Percentiles rank a stretch among this genome's conserved stretches.
These are phyloP conservation scores for Falco biarmicus DNA, from an alignment of 2,797 vertebrate species.

Conservation along the genomic window DNA sequence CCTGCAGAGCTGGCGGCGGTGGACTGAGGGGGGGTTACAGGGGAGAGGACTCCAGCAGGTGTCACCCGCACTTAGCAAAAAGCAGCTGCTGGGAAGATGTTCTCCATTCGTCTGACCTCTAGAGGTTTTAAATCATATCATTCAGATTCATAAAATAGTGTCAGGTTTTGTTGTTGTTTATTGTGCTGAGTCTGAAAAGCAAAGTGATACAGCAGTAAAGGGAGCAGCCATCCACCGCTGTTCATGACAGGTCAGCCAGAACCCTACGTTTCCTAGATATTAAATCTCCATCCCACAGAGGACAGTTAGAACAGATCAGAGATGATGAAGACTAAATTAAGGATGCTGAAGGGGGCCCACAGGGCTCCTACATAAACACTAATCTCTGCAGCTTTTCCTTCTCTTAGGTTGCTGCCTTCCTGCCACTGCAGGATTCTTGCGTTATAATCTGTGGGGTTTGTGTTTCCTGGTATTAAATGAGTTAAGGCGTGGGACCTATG, in stretches of 20 bases:
- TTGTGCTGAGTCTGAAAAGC: background rate
- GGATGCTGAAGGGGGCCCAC: background rate
- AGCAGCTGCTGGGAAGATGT: background rate
- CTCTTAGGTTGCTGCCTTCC: background rate
- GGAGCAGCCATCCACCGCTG: background rate
- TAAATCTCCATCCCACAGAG: background rate
- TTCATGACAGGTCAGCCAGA: background rate
- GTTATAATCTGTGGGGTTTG: background rate
- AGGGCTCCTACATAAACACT: background rate
- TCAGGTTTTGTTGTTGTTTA: background rate
- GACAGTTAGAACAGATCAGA: background rate
- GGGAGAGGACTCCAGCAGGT: constrained; percentile 49
- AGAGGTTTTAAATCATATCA: background rate
- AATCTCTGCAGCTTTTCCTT: constrained; percentile 16
- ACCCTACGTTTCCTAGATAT: background rate
- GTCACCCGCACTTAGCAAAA: constrained; percentile 55
- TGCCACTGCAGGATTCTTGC: background rate
- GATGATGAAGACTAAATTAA: background rate
- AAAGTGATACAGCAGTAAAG: background rate
- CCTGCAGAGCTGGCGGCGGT: background rate
- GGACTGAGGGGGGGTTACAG: background rate
- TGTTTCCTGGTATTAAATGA: background rate
- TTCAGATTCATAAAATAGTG: background rate
- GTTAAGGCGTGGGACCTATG: background rate
- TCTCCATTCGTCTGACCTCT: constrained; percentile 5